These are phyloP conservation scores for Coleophora deauratella DNA, from an alignment of 2,888 invertebrate genomes.

Conservation along the genomic window DNA sequence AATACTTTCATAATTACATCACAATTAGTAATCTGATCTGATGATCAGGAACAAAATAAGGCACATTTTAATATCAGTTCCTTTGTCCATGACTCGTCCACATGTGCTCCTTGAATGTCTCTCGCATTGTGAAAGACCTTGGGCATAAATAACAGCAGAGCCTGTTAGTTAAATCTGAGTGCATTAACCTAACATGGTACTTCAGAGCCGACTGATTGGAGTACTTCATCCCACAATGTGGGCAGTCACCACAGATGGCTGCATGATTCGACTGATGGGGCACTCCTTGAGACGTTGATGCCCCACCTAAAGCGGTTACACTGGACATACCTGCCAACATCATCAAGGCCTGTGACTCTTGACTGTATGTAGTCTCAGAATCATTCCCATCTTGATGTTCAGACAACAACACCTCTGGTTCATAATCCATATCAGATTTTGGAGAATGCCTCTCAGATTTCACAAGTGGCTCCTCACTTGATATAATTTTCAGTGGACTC, in stretches of 20 bases:
- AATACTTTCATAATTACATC: conserved; percentile 4
- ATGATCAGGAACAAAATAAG: conserved; percentile 29
- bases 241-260: conserved; percentile 77
- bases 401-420: conserved; percentile 62
- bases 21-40: conserved; percentile 1
- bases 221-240: conserved; percentile 80
- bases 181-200: conserved; percentile 79
- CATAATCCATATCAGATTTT: conserved; percentile 61
- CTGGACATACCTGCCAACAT: conserved; percentile 57
- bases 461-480: conserved; percentile 43
- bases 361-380: conserved; percentile 42
- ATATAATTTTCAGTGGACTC: conserved; percentile 46
- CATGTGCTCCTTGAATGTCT: conserved; percentile 81
- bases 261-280: conserved; percentile 65
- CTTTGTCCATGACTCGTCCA: conserved; percentile 78
- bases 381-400: conserved; percentile 60
- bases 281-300: conserved; percentile 56
- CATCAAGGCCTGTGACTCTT: conserved; percentile 54
- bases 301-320: conserved; percentile 42
- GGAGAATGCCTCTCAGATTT: conserved; percentile 65
- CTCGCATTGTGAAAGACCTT: conserved; percentile 78
- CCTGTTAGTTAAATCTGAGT: conserved; percentile 79
- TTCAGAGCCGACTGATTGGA: conserved; percentile 81
- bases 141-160: conserved; percentile 81
- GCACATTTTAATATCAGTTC: conserved; percentile 62